Percentiles rank a stretch among this genome's conserved stretches.
These are phyloP conservation scores for Toxotes lorentzi DNA, from an alignment of 2,797 vertebrate species.

Conservation along the genomic window DNA sequence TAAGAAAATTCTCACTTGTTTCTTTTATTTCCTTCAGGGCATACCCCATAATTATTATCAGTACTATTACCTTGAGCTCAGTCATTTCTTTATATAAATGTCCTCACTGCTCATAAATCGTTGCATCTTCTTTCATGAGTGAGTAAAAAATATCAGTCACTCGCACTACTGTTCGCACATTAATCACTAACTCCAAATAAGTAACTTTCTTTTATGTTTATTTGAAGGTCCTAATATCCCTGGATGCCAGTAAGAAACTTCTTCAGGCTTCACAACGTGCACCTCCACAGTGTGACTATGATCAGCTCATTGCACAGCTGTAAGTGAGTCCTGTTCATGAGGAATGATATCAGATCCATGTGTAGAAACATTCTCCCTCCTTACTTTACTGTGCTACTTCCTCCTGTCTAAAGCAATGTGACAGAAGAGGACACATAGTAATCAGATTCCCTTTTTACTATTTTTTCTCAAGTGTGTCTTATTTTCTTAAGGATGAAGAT, in stretches of 20 bases:
- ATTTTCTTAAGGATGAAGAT: background rate
- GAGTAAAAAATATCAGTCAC: background rate
- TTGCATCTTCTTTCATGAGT: background rate
- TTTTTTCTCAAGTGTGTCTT: background rate
- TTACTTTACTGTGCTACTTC: background rate
- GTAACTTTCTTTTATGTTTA: slow-evolving; percentile 2
- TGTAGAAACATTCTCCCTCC: background rate
- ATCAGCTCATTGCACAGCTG: slow-evolving; percentile 70
- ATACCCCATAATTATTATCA: background rate
- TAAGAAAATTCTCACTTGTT: slow-evolving; percentile 1
- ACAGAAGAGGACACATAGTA: background rate
- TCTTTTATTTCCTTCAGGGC: background rate
- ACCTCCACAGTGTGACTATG: slow-evolving; percentile 69
- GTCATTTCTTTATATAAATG: background rate
- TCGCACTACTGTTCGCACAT: background rate
- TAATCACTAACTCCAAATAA: background rate
- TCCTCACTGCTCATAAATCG: background rate
- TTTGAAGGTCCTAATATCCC: slow-evolving; percentile 78
- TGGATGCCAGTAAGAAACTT: slow-evolving; percentile 75
- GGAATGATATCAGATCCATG: background rate
- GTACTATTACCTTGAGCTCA: background rate
- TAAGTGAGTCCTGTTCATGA: slow-evolving; percentile 4
- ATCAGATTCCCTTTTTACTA: background rate
- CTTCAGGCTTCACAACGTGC: slow-evolving; percentile 60
- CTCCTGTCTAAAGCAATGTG: background rate